These are phyloP conservation scores for Anorthoa munda DNA, from an alignment of 2,888 invertebrate genomes.

Conservation along the genomic window DNA sequence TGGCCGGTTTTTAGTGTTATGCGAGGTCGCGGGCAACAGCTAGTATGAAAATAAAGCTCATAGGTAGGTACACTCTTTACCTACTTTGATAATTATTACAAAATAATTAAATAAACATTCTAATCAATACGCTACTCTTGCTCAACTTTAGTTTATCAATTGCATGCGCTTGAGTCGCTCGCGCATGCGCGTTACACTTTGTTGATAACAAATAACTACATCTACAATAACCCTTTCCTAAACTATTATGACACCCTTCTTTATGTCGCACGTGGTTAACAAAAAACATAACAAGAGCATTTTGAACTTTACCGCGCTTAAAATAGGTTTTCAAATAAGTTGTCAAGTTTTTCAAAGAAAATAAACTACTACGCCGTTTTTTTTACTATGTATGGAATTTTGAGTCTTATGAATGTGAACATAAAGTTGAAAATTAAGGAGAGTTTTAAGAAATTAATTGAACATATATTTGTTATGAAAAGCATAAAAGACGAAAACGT, in stretches of 20 bases:
- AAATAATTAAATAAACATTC: constrained; percentile 9
- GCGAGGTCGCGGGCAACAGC: no score
- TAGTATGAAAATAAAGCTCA: background rate
- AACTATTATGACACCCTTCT: constrained; percentile 60
- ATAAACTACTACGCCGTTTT: constrained; percentile 22
- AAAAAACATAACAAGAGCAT: background rate
- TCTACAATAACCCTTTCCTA: constrained; percentile 51
- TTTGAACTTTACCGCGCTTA: accelerated
- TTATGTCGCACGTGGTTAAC: constrained; percentile 44
- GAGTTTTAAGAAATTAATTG: background rate
- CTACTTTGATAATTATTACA: background rate
- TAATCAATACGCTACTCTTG: constrained; percentile 23
- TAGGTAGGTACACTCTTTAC: no score
- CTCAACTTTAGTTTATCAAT: constrained; percentile 22
- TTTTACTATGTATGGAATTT: constrained; percentile 3
- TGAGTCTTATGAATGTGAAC: accelerated
- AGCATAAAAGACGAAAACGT: constrained; percentile 46
- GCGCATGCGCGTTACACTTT: constrained; percentile 38
- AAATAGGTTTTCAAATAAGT: background rate
- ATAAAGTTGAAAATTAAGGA: constrained; percentile 25
- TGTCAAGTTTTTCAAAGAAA: constrained; percentile 13
- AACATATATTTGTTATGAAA: constrained; percentile 42
- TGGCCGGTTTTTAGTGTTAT: no score
- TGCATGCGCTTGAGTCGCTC: constrained; percentile 31
- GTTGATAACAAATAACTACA: constrained; percentile 32